phyloP scores from a whole-genome alignment of 2,888 invertebrate genomes.

The Stenodera caucasica region DNA sequence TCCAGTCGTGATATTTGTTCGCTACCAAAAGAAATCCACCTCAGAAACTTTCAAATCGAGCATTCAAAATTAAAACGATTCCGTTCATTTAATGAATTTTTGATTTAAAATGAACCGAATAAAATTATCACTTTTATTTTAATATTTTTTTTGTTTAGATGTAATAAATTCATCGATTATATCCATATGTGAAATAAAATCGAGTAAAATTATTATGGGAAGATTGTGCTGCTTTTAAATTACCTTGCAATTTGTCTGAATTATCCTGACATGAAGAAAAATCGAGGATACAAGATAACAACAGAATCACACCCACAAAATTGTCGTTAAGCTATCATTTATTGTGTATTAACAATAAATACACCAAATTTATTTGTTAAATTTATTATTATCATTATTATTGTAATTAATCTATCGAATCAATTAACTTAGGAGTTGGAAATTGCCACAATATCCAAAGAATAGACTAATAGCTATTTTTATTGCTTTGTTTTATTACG shows the following conservation, averaged over 20 bases:
- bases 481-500: conserved; percentile 13
- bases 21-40: not conserved
- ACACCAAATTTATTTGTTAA: not conserved
- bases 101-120: not conserved
- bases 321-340: not conserved
- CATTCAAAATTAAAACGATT: not conserved
- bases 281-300: not conserved
- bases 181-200: not conserved
- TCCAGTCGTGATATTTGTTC: conserved; percentile 2
- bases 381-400: not conserved
- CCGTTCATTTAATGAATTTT: too few relatives aligned
- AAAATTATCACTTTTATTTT: not conserved
- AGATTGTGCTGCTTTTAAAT: conserved; percentile 7
- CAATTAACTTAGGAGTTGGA: not conserved
- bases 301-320: not conserved
- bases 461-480: not conserved
- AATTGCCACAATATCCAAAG: not conserved
- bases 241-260: conserved; percentile 11
- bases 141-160: too few relatives aligned
- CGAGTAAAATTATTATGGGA: conserved; percentile 5
- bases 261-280: conserved; percentile 4
- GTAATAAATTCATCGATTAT: too few relatives aligned
- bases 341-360: not conserved
- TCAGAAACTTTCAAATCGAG: not conserved
- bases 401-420: not conserved